These are phyloP conservation scores for Hirtodrosophila histrioides DNA, from an alignment of 2,888 invertebrate genomes.

Conservation along the genomic window DNA sequence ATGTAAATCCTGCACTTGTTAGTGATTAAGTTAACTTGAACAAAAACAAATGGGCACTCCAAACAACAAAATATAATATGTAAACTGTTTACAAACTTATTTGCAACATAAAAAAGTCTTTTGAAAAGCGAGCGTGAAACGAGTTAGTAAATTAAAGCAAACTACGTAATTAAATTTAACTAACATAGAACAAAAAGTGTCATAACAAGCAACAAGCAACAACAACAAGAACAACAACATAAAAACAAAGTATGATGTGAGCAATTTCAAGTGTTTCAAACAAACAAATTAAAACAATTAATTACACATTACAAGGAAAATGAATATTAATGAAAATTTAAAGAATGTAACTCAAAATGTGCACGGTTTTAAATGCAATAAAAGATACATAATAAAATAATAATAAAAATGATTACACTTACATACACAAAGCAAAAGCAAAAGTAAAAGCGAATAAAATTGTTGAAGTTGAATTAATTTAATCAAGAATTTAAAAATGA, in stretches of 20 bases:
- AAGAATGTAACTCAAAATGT: constrained; percentile 55
- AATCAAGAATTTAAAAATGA: constrained; percentile 64
- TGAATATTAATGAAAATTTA: constrained; percentile 35
- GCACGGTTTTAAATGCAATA: constrained; percentile 78
- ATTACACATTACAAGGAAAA: constrained; percentile 48
- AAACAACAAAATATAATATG: constrained; percentile 26
- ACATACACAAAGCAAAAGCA: constrained; percentile 48
- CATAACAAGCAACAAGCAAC: constrained; percentile 26
- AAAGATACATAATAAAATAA: constrained; percentile 53
- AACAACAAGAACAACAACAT: constrained; percentile 22
- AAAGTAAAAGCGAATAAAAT: constrained; percentile 43
- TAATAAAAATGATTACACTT: constrained; percentile 61
- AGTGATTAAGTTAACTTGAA: constrained; percentile 63
- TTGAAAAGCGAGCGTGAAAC: constrained; percentile 63
- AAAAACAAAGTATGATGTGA: constrained; percentile 65
- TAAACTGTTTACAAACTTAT: constrained; percentile 37
- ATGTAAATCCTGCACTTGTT: constrained; percentile 72
- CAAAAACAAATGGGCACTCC: constrained; percentile 24
- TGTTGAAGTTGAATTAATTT: constrained; percentile 74
- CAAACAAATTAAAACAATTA: constrained; percentile 63
- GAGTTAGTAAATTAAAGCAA: constrained; percentile 74
- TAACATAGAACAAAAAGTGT: constrained; percentile 59
- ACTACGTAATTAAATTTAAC: constrained; percentile 74
- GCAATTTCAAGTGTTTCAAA: constrained; percentile 79
- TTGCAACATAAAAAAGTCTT: constrained; percentile 52